phyloP scores from a whole-genome alignment of 2,113 vertebrate genomes.

The Dolichallabes microphthalmus region DNA sequence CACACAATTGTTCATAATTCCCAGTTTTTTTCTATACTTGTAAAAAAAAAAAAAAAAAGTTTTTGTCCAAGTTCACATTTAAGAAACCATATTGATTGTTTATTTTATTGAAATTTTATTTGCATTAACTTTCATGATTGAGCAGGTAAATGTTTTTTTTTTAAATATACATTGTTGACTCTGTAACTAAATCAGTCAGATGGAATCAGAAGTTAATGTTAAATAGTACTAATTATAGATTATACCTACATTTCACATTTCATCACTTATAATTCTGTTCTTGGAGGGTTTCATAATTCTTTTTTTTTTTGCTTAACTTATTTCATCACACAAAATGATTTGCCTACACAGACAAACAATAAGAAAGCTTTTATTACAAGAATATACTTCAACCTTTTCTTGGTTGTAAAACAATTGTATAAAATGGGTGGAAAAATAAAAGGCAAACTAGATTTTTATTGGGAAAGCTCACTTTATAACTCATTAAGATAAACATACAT shows the following conservation, averaged over 20 bases:
- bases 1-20: no score
- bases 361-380: conserved; percentile 31
- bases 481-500: background rate
- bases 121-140: no score
- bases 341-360: background rate
- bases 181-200: no score
- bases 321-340: background rate
- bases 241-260: background rate
- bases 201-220: background rate
- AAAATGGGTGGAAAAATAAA: background rate
- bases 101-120: no score
- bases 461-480: background rate
- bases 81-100: no score
- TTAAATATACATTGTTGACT: no score
- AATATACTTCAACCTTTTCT: conserved; percentile 13
- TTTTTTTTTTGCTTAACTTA: background rate
- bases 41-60: no score
- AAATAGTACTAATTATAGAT: background rate
- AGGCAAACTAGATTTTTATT: background rate
- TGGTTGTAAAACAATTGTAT: background rate
- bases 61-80: no score
- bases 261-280: background rate
- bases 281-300: background rate
- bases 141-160: no score
- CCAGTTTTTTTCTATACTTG: no score